Evolutionary conservation across 2,888 invertebrate genomes (phyloP).

Genomic region (Cryptophagus acutangulus): DNA sequence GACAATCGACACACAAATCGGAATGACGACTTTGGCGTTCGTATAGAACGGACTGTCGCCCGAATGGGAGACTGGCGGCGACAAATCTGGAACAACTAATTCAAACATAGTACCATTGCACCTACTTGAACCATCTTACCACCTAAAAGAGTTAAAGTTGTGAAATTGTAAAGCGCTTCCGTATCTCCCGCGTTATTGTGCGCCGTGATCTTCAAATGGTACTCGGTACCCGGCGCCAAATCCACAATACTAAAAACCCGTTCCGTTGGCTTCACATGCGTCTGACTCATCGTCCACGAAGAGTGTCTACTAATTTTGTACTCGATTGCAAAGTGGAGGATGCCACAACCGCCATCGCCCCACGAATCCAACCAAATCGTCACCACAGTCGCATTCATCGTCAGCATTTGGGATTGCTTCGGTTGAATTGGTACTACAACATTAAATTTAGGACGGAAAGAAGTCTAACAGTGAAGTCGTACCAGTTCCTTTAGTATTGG

Average conservation of each 20-base stretch:
- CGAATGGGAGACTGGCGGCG: conserved; percentile 63
- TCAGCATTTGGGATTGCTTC: conserved; percentile 74
- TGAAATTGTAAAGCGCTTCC: conserved; percentile 77
- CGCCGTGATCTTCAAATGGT: conserved; percentile 70
- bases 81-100: conserved; percentile 57
- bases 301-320: conserved; percentile 63
- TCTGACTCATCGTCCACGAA: conserved; percentile 74
- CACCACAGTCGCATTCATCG: conserved; percentile 80
- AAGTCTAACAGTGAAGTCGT: conserved; percentile 3
- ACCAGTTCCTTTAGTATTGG: conserved; percentile 77
- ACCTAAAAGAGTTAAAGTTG: conserved; percentile 72
- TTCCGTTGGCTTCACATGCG: conserved; percentile 76
- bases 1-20: conserved; percentile 63
- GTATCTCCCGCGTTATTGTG: conserved; percentile 85
- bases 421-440: conserved; percentile 69
- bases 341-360: conserved; percentile 86
- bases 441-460: background rate
- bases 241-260: conserved; percentile 76
- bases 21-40: conserved; percentile 58
- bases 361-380: conserved; percentile 83
- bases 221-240: conserved; percentile 69
- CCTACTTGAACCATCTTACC: conserved; percentile 50
- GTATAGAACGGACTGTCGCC: conserved; percentile 62
- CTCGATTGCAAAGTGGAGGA: conserved; percentile 79
- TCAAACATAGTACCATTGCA: background rate